Percentiles rank a stretch among this genome's conserved stretches.
Evolutionary conservation across 2,797 vertebrate species (phyloP).

Genomic region (Squalus acanthias): DNA sequence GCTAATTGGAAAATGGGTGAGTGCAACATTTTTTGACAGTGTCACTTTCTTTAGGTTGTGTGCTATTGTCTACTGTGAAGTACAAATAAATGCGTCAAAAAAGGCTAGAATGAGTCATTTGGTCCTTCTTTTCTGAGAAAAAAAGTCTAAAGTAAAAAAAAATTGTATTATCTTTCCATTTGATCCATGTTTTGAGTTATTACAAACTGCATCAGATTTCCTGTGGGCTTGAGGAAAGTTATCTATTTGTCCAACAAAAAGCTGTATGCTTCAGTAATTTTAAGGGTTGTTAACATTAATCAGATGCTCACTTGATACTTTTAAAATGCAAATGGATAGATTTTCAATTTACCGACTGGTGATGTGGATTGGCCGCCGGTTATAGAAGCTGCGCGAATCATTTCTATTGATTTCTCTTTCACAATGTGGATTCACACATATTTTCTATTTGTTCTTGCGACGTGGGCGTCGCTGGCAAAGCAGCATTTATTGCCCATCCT

Average conservation of each 20-base stretch:
- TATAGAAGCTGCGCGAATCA: neutral
- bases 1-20: constrained; percentile 31
- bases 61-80: neutral
- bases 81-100: neutral
- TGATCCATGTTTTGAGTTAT: neutral
- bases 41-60: neutral
- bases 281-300: neutral
- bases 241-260: neutral
- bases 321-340: neutral
- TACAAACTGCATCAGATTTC: neutral
- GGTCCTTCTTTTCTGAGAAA: neutral
- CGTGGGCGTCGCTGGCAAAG: neutral
- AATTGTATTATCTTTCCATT: neutral
- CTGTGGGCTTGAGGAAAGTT: neutral
- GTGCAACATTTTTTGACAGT: neutral
- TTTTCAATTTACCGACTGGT: neutral
- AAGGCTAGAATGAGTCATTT: neutral
- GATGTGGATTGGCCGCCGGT: neutral
- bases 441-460: neutral
- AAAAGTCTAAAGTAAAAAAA: neutral
- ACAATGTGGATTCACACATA: neutral
- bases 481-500: neutral
- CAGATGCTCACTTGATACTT: neutral
- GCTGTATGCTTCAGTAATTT: neutral
- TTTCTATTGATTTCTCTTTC: neutral